Evolutionary conservation across 2,113 vertebrate species (phyloP), one percentile per base, ranked within the genome.

Genomic region (Bubo blakistoni): DNA sequence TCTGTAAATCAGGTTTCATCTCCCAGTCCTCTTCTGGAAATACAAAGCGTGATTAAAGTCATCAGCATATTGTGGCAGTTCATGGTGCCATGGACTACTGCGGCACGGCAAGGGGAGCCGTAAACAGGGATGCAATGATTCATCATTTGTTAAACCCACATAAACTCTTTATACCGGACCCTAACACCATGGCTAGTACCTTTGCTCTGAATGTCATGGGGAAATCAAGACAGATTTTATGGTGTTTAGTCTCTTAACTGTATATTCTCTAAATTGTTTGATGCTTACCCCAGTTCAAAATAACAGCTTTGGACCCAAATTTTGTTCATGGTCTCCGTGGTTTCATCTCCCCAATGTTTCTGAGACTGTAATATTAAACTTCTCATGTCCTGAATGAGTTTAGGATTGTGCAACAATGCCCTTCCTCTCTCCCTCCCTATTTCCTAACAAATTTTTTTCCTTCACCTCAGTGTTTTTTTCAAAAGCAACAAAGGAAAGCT

Each of bases 41-140:
- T 2, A 4, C 11, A 11, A 42, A 30, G 17, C 4, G 1, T 15
- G 47, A 36, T 14, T n/a, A 9, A 67, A 59, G 34, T 13, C 44
- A 20, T 20, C 13, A 4, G 16, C 9, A 1, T 6, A 5, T 10
- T 0, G 14, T 9, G 46, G n/a, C 1, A 9, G 38, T 7, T 34
- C 2, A 1, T 6, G 21, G 30, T 52, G 24, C 22, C 61, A 21
- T 6, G 38, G 47, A 8, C 26, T 18, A 5, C 20, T 7, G 67
- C 36, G 9, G 36, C 34, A 14, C 0, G 12, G 51, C 1, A 13
- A 42, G 40, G 34, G 14, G 34, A 38, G 51, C 78, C 15, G 1
- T 6, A 3, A 49, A 7, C 32, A 2, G 38, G 88, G 55, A 16
- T 0, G 6, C 0, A 7, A 27, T 47, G 46, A 47, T 47, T 47